Evolutionary conservation across 23 tunicate species (phyloP).

Genomic region (Diplosoma virens): DNA sequence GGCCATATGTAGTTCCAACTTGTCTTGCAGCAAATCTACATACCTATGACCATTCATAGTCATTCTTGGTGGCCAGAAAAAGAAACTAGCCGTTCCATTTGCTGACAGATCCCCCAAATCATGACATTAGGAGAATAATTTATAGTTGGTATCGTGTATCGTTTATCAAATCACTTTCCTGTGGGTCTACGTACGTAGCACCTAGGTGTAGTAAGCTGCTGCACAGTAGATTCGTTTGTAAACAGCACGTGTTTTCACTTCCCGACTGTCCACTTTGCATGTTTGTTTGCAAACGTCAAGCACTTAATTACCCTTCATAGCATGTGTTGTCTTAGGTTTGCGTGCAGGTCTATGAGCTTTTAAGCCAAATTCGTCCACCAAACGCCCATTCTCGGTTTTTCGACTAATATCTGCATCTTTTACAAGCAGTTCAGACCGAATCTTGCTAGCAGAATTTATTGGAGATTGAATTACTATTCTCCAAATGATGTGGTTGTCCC

Average conservation of each 20-base stretch:
- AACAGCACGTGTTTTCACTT: not conserved
- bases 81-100: not conserved
- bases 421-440: not conserved
- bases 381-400: too few species aligned
- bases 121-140: not conserved
- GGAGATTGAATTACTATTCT: too few species aligned
- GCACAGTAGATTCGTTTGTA: not conserved
- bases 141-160: too few species aligned
- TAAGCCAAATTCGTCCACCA: not conserved
- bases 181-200: not conserved
- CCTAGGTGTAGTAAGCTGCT: not conserved
- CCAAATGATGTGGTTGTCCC: not conserved
- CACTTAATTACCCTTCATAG: not conserved
- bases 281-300: not conserved
- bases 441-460: not conserved
- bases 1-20: too few species aligned
- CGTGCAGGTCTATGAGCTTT: not conserved
- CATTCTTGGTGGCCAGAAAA: not conserved
- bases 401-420: not conserved
- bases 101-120: too few species aligned
- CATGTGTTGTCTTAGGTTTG: not conserved
- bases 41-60: not conserved
- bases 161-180: not conserved
- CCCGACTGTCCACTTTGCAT: too few species aligned
- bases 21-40: not conserved